Evolutionary conservation across 2,113 vertebrate genomes (phyloP).

Genomic region (Rhinopomastus cyanomelas): DNA sequence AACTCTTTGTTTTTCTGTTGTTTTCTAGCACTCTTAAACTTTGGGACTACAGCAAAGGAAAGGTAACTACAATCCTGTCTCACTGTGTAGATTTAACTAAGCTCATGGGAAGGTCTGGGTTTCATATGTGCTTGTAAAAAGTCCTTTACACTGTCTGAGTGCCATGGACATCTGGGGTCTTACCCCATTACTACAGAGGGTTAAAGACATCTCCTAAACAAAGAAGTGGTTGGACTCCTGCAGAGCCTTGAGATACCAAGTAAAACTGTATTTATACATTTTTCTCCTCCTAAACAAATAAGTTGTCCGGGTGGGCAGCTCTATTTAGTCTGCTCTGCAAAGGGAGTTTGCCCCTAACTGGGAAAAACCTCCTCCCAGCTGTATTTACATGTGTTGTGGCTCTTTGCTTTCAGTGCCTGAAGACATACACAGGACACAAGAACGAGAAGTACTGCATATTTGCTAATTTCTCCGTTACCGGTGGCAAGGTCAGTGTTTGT

Average conservation of each 20-base stretch:
- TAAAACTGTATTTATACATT: not conserved
- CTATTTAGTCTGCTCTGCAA: not conserved
- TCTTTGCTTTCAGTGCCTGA: constrained; percentile 87
- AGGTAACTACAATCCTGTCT: constrained; percentile 75
- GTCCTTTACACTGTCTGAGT: not conserved
- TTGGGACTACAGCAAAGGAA: constrained; percentile 99
- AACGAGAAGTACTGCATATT: constrained; percentile 99
- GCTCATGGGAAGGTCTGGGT: not conserved
- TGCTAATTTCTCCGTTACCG: constrained; percentile 97
- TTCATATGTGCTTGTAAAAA: not conserved
- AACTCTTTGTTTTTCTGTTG: not conserved
- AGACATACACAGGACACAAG: constrained; percentile 98
- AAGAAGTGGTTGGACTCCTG: not conserved
- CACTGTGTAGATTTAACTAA: not conserved
- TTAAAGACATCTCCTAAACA: not conserved
- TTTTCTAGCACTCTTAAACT: constrained; percentile 92
- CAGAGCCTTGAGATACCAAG: not conserved
- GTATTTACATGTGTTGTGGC: not conserved
- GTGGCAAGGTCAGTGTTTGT: constrained; percentile 86
- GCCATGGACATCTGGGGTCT: not conserved
- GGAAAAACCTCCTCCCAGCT: not conserved
- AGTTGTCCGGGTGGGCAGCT: not conserved
- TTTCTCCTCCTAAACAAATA: not conserved
- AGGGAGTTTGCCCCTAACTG: not conserved
- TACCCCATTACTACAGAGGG: not conserved